These are phyloP conservation scores for Noctua fimbriata DNA, from an alignment of 2,888 invertebrate species.

Conservation along the genomic window DNA sequence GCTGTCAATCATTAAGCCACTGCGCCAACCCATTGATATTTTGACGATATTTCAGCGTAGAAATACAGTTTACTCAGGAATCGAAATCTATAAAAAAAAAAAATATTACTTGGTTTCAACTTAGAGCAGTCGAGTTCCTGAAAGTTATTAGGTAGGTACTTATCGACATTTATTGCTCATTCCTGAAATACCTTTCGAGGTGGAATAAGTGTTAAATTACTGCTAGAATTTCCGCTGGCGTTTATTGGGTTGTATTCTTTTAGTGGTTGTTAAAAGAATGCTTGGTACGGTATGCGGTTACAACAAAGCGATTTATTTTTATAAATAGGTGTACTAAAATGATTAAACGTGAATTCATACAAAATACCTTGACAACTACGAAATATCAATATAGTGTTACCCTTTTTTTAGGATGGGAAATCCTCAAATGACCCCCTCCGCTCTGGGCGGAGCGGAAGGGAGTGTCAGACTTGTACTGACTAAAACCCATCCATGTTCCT, in stretches of 20 bases:
- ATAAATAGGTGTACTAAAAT: background rate
- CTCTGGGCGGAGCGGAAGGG: too few species aligned
- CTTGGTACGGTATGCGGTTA: background rate
- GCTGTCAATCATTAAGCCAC: too few species aligned
- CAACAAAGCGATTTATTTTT: background rate
- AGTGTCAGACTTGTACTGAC: too few species aligned
- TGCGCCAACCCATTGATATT: too few species aligned
- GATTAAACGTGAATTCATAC: background rate
- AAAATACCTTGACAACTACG: too few species aligned
- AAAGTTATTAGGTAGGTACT: constrained; percentile 46
- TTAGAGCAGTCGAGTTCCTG: background rate
- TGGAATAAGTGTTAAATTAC: constrained; percentile 43
- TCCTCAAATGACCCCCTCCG: too few species aligned
- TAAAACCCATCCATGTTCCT: too few species aligned
- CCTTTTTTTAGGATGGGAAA: too few species aligned
- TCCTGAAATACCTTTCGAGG: constrained; percentile 49
- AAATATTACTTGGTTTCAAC: background rate
- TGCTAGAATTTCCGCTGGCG: constrained; percentile 27
- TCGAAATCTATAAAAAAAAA: background rate
- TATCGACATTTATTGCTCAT: constrained; percentile 52
- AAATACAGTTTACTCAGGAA: background rate
- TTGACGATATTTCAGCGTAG: background rate
- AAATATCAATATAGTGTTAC: too few species aligned
- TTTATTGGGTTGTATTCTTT: constrained; percentile 48
- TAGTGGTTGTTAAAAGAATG: constrained; percentile 25